Evolutionary conservation across 1,140 invertebrate species (phyloP).

Genomic region (Cydia amplana): DNA sequence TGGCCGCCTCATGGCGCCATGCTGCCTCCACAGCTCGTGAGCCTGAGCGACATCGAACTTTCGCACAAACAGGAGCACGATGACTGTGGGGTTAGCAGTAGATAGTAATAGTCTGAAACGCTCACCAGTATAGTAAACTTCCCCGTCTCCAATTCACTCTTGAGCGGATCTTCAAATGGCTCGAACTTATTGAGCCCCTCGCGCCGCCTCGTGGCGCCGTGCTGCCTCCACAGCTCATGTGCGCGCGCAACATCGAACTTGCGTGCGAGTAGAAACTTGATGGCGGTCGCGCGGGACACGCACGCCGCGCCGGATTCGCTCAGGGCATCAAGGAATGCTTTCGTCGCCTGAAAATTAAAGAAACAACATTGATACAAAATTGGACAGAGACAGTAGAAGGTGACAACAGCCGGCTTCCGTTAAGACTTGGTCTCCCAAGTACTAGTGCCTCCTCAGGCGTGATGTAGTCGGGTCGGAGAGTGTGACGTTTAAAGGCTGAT

Average conservation of each 20-base stretch:
- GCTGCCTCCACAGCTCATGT: constrained; percentile 92
- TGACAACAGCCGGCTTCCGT: background rate
- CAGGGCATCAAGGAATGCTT: constrained; percentile 88
- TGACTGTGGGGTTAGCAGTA: constrained; percentile 81
- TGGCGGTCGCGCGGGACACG: constrained; percentile 86
- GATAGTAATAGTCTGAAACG: constrained; percentile 36
- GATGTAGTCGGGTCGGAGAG: too few relatives aligned
- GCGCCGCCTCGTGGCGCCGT: constrained; percentile 91
- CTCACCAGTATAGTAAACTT: constrained; percentile 98
- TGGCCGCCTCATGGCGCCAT: constrained; percentile 91
- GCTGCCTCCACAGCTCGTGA: constrained; percentile 92
- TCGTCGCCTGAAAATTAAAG: constrained; percentile 83
- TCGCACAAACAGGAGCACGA: constrained; percentile 96
- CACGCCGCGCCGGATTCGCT: constrained; percentile 82
- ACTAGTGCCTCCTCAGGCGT: too few relatives aligned
- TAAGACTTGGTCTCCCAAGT: too few relatives aligned
- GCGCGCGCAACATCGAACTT: constrained; percentile 96
- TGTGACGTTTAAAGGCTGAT: too few relatives aligned
- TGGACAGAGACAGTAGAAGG: background rate
- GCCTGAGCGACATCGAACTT: constrained; percentile 96
- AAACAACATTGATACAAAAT: background rate
- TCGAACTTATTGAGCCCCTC: constrained; percentile 93
- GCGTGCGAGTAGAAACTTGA: constrained; percentile 96
- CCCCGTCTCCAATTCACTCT: constrained; percentile 92
- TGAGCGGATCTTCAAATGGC: constrained; percentile 89